A percentile compares a stretch with the other conserved stretches of the same genome.
Conservation (phyloP, 2,113 vertebrate genomes). For the Argyrosomus japonicus region DNA sequence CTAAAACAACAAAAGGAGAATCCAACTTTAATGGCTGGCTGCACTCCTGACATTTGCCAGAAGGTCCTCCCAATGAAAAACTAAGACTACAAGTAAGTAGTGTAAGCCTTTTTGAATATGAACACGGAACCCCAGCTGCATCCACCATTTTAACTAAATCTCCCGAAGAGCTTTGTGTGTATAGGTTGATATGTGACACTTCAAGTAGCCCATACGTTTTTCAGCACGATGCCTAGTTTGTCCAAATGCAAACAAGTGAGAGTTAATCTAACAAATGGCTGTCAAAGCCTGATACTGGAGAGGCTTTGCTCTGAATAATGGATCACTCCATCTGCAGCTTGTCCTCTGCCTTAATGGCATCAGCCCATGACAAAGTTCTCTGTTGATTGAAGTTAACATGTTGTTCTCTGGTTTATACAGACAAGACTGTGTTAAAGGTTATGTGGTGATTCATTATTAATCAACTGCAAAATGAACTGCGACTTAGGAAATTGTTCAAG, state of each 20-base stretch:
- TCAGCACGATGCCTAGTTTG: slow-evolving; percentile 35
- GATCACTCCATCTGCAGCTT: slow-evolving; percentile 64
- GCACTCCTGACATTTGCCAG: slow-evolving; percentile 50
- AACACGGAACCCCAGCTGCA: background rate
- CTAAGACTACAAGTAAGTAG: slow-evolving; percentile 13
- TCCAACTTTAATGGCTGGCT: background rate
- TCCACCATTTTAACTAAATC: slow-evolving; percentile 5
- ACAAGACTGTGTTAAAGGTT: slow-evolving; percentile 49
- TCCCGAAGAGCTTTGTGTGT: background rate
- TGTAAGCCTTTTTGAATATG: slow-evolving; percentile 50
- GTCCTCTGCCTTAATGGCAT: slow-evolving; percentile 56
- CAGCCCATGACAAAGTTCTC: slow-evolving; percentile 51
- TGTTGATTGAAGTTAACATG: slow-evolving; percentile 58
- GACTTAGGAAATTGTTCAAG: background rate
- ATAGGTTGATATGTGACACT: slow-evolving; percentile 29
- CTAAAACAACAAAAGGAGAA: background rate
- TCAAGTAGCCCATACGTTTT: slow-evolving; percentile 48
- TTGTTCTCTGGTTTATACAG: slow-evolving; percentile 28
- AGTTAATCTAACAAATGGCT: slow-evolving; percentile 81
- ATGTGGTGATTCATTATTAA: slow-evolving; percentile 18
- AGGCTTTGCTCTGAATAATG: slow-evolving; percentile 76
- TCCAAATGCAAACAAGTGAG: slow-evolving; percentile 68
- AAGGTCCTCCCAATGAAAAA: slow-evolving; percentile 12
- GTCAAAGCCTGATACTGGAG: slow-evolving; percentile 62
- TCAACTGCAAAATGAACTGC: background rate